phyloP scores from a whole-genome alignment of 2,113 vertebrate species.

The Passer montanus region DNA sequence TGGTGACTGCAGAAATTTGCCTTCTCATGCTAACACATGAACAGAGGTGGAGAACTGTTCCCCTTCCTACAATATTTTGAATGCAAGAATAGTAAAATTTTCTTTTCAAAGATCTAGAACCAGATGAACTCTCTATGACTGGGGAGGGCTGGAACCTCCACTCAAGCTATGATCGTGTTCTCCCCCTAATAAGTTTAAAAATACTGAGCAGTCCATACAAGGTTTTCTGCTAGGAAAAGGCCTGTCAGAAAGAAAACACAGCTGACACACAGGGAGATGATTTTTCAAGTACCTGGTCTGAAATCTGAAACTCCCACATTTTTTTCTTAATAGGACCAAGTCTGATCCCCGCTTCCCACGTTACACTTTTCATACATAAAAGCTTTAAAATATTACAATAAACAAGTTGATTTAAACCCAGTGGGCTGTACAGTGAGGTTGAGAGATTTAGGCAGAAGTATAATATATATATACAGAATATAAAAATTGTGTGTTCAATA shows the following conservation, averaged over 20 bases:
- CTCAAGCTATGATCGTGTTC: neutral
- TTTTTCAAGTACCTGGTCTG: conserved; percentile 4
- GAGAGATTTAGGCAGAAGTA: neutral
- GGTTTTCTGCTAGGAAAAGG: neutral
- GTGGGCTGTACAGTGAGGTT: neutral
- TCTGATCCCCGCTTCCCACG: neutral
- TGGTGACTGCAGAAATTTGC: neutral
- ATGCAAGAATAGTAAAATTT: neutral
- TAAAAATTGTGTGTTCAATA: neutral
- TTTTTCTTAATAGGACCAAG: neutral
- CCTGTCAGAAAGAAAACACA: neutral
- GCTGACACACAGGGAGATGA: neutral
- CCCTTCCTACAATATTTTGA: neutral
- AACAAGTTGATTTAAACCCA: neutral
- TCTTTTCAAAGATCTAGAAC: neutral
- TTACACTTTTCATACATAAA: neutral
- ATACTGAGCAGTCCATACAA: neutral
- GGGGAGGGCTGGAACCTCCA: neutral
- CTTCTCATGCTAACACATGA: neutral
- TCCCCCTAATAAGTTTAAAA: neutral
- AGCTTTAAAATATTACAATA: neutral
- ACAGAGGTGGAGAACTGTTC: neutral
- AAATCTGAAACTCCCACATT: neutral
- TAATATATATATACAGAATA: neutral
- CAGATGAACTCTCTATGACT: neutral